These are phyloP conservation scores for Sinodicranocentrus sp. DNA, from an alignment of 2,888 invertebrate genomes.

Conservation along the genomic window DNA sequence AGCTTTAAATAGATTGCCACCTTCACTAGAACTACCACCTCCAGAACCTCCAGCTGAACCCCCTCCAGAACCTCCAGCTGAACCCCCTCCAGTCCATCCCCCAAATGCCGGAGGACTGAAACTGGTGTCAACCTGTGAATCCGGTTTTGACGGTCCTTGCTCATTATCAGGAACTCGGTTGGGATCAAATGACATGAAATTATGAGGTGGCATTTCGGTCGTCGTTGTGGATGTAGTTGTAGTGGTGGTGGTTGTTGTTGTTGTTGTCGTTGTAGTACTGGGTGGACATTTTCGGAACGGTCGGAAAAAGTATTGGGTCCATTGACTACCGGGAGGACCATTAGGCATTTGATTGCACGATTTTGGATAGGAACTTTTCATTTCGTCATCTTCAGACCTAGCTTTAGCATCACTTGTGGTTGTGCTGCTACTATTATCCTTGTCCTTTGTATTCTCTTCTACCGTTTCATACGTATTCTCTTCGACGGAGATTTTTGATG, in stretches of 20 bases:
- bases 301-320: slow-evolving; percentile 46
- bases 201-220: slow-evolving; percentile 49
- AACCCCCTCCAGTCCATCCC: background rate
- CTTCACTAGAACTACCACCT: background rate
- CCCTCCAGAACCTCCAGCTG: background rate
- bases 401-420: too few species aligned
- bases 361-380: slow-evolving; percentile 34
- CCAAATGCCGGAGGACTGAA: slow-evolving; percentile 9
- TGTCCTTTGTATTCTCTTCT: slow-evolving; percentile 1
- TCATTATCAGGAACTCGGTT: slow-evolving; percentile 62
- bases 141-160: slow-evolving; percentile 44
- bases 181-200: slow-evolving; percentile 56
- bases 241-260: slow-evolving; percentile 49
- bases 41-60: background rate
- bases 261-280: slow-evolving; percentile 41
- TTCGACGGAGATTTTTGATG: slow-evolving; percentile 3
- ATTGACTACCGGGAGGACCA: slow-evolving; percentile 35
- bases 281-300: slow-evolving; percentile 59
- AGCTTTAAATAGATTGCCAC: background rate
- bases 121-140: slow-evolving; percentile 46
- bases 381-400: background rate
- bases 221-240: slow-evolving; percentile 54
- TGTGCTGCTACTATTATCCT: background rate
- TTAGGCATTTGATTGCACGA: slow-evolving; percentile 48
- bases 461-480: slow-evolving; percentile 4